Base-by-base conservation (phyloP, 2,888 invertebrate genomes). In the Scaptomyza polygonia region DNA sequence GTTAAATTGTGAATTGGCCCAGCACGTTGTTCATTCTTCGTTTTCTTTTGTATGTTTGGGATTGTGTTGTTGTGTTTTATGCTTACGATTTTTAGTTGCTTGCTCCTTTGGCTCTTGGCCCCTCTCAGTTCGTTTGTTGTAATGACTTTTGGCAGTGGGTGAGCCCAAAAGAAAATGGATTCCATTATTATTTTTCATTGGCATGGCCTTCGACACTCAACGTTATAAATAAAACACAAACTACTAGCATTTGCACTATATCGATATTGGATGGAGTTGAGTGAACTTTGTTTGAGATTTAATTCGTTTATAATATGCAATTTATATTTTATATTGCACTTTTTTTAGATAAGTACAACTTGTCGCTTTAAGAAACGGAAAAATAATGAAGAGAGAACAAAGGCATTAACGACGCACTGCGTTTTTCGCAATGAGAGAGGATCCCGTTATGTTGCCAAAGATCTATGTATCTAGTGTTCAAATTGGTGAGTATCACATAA, bases 1-100 rank as follows among this genome's bases (percentile, higher is more conserved):
- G 89, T 89, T 89, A 90, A 89, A 89, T 88, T 89, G 89, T 86
- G 89, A 89, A 89, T 89, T 88, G 86, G 68, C 69, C 69, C 68
- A 44, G 67, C 72, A 61, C 61, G 64, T 67, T 58, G 65, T 78
- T 67, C 65, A 56, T 63, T 45, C 67, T 49, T 39, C 51, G 58
- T 49, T 55, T 56, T 39, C 54, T 43, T 57, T 59, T 61, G 67
- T 57, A 57, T n/a, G n/a, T 67, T 74, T 61, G 55, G 59, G 72
- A 77, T 66, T 54, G 65, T 76, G 72, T 66, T 76, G 63, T 67
- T 79, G 54, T 68, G 21, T 21, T 21, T 21, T 21, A 21, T 21
- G 3, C 21, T 1, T 21, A 21, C 2, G 3, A 21, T 21, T 21
- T 21, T 65, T 65, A 54, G 69, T 57, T 59, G 21, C 34, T 40